Evolutionary conservation across 2,888 invertebrate genomes (phyloP), one percentile per base, ranked within the genome.

Genomic region (Eupeodes latifasciatus): DNA sequence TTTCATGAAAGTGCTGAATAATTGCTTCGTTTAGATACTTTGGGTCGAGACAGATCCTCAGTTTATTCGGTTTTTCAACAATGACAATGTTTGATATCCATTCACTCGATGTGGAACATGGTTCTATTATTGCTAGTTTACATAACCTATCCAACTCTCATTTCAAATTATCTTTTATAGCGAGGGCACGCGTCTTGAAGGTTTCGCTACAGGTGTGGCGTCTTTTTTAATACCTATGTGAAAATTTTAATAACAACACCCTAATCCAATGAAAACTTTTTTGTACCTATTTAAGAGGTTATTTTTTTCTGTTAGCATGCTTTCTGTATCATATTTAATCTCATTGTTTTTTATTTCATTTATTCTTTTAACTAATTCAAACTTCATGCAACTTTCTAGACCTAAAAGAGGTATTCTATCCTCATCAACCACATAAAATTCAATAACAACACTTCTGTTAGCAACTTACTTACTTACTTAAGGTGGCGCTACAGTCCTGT

Each of bases 81-180:
- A 59, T 59, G 7, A 59, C 34, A 59, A 59, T 61, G n/a, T 61
- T 16, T 0, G 40, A 61, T n/a, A 61, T 36, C 40, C 61, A 61
- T 5, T 61, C 40, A 40, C 10, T 61, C 10, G 40, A 61, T 3
- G 4, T 9, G 11, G 1, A 5, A 61, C 61, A 40, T 4, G 61
- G 40, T 61, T 61, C 61, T 61, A 61, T 40, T 40, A 40, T 40
- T 61, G 16, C 61, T 10, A 61, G 61, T 40, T 61, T 40, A 40
- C 40, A 40, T 16, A 61, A 61, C 5, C n/a, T 61, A 16, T 40
- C 40, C 9, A 40, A 40, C n/a, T 40, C 40, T 40, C 16, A n/a
- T 40, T 61, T 61, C 40, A 61, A 61, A 4, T 10, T 40, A 16
- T 10, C 61, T n/a, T 16, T 40, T 16, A 36, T 4, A 10, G n/a